These are phyloP conservation scores for Tyria jacobaeae DNA, from an alignment of 2,888 invertebrate genomes.

Conservation along the genomic window DNA sequence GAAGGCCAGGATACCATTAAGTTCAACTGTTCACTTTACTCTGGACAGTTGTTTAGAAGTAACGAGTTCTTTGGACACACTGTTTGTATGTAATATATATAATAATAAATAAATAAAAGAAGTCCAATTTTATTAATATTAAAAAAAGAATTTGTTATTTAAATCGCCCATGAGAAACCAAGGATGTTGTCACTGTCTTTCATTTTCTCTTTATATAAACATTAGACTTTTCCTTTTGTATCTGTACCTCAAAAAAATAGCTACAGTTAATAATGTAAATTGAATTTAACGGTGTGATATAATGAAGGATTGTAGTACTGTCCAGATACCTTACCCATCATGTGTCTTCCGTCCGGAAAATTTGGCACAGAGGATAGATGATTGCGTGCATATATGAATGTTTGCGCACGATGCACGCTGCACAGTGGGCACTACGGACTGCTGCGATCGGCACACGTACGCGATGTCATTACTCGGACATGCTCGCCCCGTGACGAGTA, in stretches of 20 bases:
- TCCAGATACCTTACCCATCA: background rate
- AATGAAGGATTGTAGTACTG: too few relatives aligned
- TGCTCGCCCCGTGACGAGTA: slow-evolving; percentile 57
- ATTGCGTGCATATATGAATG: slow-evolving; percentile 48
- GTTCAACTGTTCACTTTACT: too few relatives aligned
- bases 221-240: background rate
- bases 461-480: slow-evolving; percentile 75
- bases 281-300: background rate
- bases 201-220: background rate
- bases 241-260: background rate
- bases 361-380: slow-evolving; percentile 40
- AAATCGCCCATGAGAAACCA: too few relatives aligned
- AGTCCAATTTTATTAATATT: too few relatives aligned
- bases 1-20: too few relatives aligned
- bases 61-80: too few relatives aligned
- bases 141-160: too few relatives aligned
- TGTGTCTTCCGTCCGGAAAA: background rate
- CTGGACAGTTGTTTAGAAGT: too few relatives aligned
- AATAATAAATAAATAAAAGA: too few relatives aligned
- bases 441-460: slow-evolving; percentile 74
- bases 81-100: too few relatives aligned
- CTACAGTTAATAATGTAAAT: background rate
- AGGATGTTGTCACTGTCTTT: too few relatives aligned
- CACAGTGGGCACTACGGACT: slow-evolving; percentile 51
- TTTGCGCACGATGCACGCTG: slow-evolving; percentile 67